Evolutionary conservation across 2,888 invertebrate genomes (phyloP).

Genomic region (Dryadula phaetusa): DNA sequence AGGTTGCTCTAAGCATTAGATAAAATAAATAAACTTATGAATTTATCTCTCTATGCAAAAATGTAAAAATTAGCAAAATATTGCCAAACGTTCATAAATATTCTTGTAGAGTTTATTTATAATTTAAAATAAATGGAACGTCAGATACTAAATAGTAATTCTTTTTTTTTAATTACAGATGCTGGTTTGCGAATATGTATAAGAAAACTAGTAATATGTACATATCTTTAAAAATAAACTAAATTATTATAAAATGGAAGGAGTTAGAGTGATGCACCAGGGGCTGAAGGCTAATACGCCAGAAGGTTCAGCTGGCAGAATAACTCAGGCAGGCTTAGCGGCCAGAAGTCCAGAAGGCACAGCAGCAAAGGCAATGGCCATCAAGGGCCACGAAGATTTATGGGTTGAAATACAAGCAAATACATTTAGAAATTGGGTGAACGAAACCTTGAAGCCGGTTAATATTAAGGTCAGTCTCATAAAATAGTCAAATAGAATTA

Average conservation of each 20-base stretch:
- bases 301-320: constrained; percentile 85
- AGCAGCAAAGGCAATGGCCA: constrained; percentile 97
- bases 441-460: constrained; percentile 92
- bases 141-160: constrained; percentile 53
- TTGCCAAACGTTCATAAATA: background rate
- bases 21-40: constrained; percentile 19
- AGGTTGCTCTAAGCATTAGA: constrained; percentile 33
- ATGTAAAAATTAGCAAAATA: background rate
- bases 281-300: constrained; percentile 83
- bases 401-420: constrained; percentile 98
- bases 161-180: constrained; percentile 47
- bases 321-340: constrained; percentile 91
- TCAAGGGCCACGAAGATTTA: constrained; percentile 96
- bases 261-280: constrained; percentile 84
- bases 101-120: background rate
- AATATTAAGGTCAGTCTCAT: constrained; percentile 82
- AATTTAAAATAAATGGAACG: background rate
- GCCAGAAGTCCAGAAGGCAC: constrained; percentile 96
- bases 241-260: constrained; percentile 67
- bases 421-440: constrained; percentile 99
- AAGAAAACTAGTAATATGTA: constrained; percentile 8
- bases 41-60: constrained; percentile 14
- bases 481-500: background rate
- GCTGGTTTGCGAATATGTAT: constrained; percentile 58
- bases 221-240: constrained; percentile 45